Evolutionary conservation across 2,888 invertebrate genomes (phyloP).

Genomic region (Bhutanitis thaidina): DNA sequence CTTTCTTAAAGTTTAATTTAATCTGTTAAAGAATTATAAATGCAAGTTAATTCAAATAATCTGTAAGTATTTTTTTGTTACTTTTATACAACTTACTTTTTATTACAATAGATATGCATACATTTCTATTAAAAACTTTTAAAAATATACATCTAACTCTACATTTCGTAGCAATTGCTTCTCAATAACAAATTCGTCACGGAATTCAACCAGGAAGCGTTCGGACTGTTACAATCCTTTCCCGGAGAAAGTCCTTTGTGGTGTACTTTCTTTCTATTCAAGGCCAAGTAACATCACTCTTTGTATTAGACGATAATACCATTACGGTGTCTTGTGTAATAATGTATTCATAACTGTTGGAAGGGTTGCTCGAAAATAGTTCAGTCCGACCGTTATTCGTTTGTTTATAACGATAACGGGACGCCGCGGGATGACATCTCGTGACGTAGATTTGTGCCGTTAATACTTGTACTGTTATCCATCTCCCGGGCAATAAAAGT

Average conservation of each 20-base stretch:
- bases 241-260: constrained; percentile 68
- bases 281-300: constrained; percentile 58
- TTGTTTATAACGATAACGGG: constrained; percentile 58
- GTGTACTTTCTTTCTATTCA: constrained; percentile 56
- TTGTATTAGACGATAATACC: constrained; percentile 59
- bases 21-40: too few relatives aligned
- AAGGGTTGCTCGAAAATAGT: constrained; percentile 73
- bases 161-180: not conserved
- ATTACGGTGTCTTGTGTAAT: constrained; percentile 75
- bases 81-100: too few relatives aligned
- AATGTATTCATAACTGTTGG: constrained; percentile 55
- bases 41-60: too few relatives aligned
- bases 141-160: not conserved
- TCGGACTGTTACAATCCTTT: constrained; percentile 46
- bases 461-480: constrained; percentile 33
- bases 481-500: constrained; percentile 32
- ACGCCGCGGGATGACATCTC: constrained; percentile 37
- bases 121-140: too few relatives aligned
- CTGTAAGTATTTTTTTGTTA: too few relatives aligned
- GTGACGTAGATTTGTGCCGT: constrained; percentile 40
- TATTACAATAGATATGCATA: too few relatives aligned
- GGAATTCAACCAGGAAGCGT: constrained; percentile 52
- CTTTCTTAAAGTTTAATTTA: too few relatives aligned
- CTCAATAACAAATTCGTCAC: constrained; percentile 46
- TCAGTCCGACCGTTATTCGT: constrained; percentile 55